phyloP scores from a whole-genome alignment of 2,797 vertebrate genomes.

The Acestrorhynchus altus region DNA sequence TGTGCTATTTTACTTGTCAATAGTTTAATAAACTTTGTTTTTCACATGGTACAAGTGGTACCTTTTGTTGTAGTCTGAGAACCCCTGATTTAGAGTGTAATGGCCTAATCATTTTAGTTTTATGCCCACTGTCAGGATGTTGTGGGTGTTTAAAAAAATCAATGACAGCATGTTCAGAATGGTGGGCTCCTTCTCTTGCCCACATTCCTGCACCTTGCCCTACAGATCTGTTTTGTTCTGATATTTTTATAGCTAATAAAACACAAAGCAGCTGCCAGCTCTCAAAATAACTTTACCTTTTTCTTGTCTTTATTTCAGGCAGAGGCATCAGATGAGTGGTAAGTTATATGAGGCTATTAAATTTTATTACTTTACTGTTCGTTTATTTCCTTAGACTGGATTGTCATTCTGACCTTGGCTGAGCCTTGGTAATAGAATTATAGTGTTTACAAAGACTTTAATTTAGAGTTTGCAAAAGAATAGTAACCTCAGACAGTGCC shows the following conservation, averaged over 20 bases:
- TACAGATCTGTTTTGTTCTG: not conserved
- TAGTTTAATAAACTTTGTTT: no score
- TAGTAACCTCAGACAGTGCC: not conserved
- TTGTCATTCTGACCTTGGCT: not conserved
- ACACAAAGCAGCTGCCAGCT: not conserved
- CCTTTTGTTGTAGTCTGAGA: no score
- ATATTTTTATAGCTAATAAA: conserved; percentile 9
- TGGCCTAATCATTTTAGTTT: not conserved
- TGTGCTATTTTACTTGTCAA: no score
- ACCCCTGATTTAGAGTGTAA: not conserved
- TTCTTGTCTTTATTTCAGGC: conserved; percentile 67
- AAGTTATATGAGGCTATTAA: conserved; percentile 61
- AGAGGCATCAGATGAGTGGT: conserved; percentile 68
- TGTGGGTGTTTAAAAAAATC: not conserved
- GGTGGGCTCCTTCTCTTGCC: not conserved
- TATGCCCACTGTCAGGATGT: not conserved
- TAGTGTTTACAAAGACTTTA: conserved; percentile 1
- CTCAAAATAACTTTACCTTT: not conserved
- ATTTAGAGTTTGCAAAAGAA: conserved; percentile 12
- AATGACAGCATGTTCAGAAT: not conserved
- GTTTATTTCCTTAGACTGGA: conserved; percentile 14
- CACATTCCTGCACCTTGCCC: not conserved
- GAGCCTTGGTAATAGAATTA: not conserved
- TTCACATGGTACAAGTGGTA: no score
- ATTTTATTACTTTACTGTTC: conserved; percentile 19